A percentile compares a stretch with the other conserved stretches of the same genome.
These are phyloP conservation scores for Corbicula japonica DNA, from an alignment of 2,888 invertebrate species.

Conservation along the genomic window DNA sequence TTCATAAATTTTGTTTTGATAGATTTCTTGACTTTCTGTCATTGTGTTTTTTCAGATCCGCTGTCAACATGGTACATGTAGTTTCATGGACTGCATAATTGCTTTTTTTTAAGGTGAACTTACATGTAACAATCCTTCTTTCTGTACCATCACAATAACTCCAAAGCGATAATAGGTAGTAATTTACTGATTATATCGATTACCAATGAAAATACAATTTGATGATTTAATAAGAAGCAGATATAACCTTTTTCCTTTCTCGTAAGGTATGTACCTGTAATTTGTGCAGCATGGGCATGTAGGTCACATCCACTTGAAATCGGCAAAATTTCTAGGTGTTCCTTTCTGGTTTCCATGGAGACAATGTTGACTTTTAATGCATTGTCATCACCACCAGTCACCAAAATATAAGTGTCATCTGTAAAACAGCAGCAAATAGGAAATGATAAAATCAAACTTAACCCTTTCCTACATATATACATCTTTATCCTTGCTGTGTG, in stretches of 20 bases:
- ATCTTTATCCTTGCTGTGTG: no score
- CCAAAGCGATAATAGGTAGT: background rate
- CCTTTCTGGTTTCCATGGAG: slow-evolving; percentile 19
- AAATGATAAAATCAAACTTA: background rate
- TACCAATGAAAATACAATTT: no score
- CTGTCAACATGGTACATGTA: no score
- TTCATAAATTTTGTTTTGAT: no score
- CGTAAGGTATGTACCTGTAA: slow-evolving; percentile 72
- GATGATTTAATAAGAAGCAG: no score
- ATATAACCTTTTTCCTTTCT: background rate
- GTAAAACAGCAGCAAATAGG: slow-evolving; percentile 57
- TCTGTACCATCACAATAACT: background rate
- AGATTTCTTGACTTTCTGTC: no score
- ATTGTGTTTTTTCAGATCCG: no score
- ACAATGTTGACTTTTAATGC: slow-evolving; percentile 41
- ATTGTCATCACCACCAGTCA: slow-evolving; percentile 95
- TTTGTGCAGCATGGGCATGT: slow-evolving; percentile 79
- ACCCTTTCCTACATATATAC: background rate
- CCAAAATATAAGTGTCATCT: slow-evolving; percentile 88
- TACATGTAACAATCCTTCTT: background rate
- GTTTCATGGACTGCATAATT: background rate
- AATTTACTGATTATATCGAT: background rate
- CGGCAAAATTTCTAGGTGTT: slow-evolving; percentile 11
- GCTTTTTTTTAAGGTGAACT: background rate
- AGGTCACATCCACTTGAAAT: slow-evolving; percentile 27